phyloP scores from a whole-genome alignment of 2,113 vertebrate species.

The Oostethus manadensis region DNA sequence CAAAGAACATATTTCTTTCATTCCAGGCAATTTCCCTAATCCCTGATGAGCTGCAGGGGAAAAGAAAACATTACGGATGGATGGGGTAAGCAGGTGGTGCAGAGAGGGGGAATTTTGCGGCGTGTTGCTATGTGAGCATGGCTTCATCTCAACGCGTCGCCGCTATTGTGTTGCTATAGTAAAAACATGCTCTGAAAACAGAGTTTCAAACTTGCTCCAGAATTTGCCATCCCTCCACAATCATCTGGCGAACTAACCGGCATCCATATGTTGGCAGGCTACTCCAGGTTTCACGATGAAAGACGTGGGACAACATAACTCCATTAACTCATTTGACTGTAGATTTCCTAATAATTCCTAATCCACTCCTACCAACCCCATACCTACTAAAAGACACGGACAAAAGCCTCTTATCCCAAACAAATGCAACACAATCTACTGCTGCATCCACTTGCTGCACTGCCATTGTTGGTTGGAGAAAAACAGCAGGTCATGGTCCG shows the following conservation, averaged over 20 bases:
- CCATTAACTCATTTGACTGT: too few relatives aligned
- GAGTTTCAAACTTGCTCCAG: neutral
- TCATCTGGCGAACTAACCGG: too few relatives aligned
- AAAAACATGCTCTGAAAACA: conserved; percentile 23
- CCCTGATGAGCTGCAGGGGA: conserved; percentile 73
- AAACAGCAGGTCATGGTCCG: conserved; percentile 45
- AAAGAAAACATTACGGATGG: conserved; percentile 64
- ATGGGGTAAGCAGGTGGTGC: conserved; percentile 68
- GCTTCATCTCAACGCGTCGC: conserved; percentile 47
- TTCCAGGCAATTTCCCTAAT: conserved; percentile 78
- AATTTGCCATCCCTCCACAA: too few relatives aligned
- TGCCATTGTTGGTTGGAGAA: conserved; percentile 29
- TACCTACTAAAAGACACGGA: neutral
- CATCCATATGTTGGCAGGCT: too few relatives aligned
- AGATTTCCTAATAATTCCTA: too few relatives aligned
- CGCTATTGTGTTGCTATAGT: conserved; percentile 29
- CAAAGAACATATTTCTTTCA: conserved; percentile 77
- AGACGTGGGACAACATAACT: too few relatives aligned
- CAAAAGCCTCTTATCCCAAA: conserved; percentile 24
- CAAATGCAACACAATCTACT: conserved; percentile 32
- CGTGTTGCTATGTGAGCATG: conserved; percentile 24
- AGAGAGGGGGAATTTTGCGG: conserved; percentile 40
- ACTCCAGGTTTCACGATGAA: too few relatives aligned
- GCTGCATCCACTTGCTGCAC: conserved; percentile 16
- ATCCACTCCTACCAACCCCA: neutral